Percentiles rank a stretch among this genome's conserved stretches.
phyloP scores from a whole-genome alignment of 2,888 invertebrate genomes.

The Trypoxylon attenuatum region DNA sequence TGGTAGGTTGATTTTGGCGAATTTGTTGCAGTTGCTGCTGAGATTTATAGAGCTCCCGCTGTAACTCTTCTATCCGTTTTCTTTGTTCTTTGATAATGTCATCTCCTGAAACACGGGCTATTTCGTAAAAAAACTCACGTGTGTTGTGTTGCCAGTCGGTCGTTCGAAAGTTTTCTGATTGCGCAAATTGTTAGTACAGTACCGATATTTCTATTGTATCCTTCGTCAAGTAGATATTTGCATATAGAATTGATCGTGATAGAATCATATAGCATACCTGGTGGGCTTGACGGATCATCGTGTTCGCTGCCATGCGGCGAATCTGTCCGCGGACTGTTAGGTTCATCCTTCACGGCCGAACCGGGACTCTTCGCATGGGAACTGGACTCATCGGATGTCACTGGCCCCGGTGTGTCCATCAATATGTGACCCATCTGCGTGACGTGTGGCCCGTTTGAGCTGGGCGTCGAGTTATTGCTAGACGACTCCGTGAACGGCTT shows the following conservation, averaged over 20 bases:
- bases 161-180: not conserved
- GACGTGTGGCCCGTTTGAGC: conserved; percentile 69
- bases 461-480: conserved; percentile 60
- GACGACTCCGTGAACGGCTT: conserved; percentile 80
- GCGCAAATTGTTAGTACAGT: not conserved
- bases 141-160: conserved; percentile 12
- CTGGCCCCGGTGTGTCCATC: conserved; percentile 73
- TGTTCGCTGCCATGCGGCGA: conserved; percentile 73
- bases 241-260: not conserved
- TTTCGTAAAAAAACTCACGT: conserved; percentile 43
- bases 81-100: conserved; percentile 90
- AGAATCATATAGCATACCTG: too few relatives aligned
- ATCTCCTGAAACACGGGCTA: conserved; percentile 76
- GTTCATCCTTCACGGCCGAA: conserved; percentile 69
- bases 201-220: too few relatives aligned
- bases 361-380: conserved; percentile 68
- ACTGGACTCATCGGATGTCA: conserved; percentile 69
- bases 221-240: not conserved
- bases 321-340: conserved; percentile 68
- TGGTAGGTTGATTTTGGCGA: conserved; percentile 79
- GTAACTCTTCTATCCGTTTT: conserved; percentile 90
- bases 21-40: conserved; percentile 85
- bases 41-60: conserved; percentile 86
- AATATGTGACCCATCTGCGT: conserved; percentile 74
- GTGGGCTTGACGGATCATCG: conserved; percentile 75